Base-by-base conservation (phyloP, 2,888 invertebrate genomes). In the Hedychridium roseum region DNA sequence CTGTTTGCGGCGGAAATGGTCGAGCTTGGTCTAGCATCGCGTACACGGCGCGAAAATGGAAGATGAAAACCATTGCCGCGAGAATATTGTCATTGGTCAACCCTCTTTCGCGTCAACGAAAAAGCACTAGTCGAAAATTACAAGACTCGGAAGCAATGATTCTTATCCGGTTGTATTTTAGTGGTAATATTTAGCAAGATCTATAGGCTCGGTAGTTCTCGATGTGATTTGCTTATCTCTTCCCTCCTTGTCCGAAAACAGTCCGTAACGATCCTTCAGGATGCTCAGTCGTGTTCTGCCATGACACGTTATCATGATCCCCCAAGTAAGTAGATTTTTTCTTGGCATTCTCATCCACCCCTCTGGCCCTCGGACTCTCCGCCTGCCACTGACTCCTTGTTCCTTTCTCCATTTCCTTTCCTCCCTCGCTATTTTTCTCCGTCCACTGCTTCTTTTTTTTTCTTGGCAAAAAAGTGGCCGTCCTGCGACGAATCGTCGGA, bases 401-500 rank as follows among this genome's bases (percentile, higher is more conserved):
- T 12, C n/a, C 1, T 7, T 16, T 2, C n/a, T 40, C 21, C 27
- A 9, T 28, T 6, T 5, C n/a, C 14, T 15, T 11, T 20, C 11
- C 12, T 12, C 14, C 3, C 20, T 4, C 2, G 30, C 14, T 18
- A 14, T 28, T 20, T 14, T 18, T 16, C 16, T 3, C 15, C 9
- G 20, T 2, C 3, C 36, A 6, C 36, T 12, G n/a, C 20, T 16
- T 34, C 21, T 23, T 27, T 4, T 16, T 31, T 23, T 31, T 23
- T 16, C 11, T 20, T 20, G 18, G n/a, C 16, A 43, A 1, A 32
- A 44, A 39, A 57, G 50, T 43, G 47, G 37, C 50, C 57, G 49
- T 61, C 45, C 54, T 41, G 40, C 47, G 36, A 32, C 46, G 18
- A 57, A 37, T 37, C 41, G 56, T 62, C 56, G 56, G 59, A 43